Conservation (phyloP, 2,113 vertebrate genomes). For the Saguinus imperator region DNA sequence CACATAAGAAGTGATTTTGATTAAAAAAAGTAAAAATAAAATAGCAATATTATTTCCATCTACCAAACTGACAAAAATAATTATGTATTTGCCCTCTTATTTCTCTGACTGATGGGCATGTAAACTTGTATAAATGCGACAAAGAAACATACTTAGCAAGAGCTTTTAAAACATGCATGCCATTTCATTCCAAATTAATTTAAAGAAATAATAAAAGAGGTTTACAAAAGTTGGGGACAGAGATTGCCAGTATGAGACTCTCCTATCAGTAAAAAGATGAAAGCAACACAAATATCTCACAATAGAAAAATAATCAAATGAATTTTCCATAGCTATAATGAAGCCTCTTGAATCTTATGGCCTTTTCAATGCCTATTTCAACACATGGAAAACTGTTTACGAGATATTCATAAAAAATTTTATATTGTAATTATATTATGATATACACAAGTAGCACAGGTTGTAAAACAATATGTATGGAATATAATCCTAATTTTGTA, state of each 20-base stretch:
- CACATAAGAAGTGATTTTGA: not conserved
- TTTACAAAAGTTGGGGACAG: not conserved
- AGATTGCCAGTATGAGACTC: not conserved
- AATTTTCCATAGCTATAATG: not conserved
- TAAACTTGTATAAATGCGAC: not conserved
- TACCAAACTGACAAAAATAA: not conserved
- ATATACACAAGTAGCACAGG: not conserved
- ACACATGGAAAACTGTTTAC: not conserved
- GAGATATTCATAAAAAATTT: not conserved
- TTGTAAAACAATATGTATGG: not conserved
- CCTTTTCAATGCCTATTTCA: not conserved
- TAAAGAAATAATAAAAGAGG: not conserved
- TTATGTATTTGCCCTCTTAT: not conserved
- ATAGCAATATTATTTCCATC: not conserved
- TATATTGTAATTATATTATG: not conserved
- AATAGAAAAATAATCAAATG: not conserved
- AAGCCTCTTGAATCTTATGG: not conserved
- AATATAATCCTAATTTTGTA: not conserved
- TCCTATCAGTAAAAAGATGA: not conserved
- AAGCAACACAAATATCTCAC: not conserved
- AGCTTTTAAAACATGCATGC: not conserved
- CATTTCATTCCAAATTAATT: slow-evolving; percentile 12
- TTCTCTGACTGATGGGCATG: not conserved
- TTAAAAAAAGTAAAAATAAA: not conserved
- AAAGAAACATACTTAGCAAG: not conserved